Base-by-base conservation (phyloP, 2,797 vertebrate species). In the Alauda arvensis region DNA sequence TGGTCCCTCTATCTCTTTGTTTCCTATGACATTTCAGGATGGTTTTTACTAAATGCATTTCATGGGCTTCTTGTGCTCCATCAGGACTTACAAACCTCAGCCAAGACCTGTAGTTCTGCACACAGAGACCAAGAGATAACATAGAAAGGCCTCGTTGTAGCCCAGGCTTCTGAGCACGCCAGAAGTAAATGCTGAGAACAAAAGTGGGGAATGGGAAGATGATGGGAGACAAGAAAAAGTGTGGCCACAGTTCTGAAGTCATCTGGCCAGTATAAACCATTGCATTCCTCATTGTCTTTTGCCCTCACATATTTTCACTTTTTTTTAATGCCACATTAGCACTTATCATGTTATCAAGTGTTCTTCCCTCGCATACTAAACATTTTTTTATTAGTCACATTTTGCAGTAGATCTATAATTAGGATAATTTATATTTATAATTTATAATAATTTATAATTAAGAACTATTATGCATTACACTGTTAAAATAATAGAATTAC, bases 401-500 rank as follows among this genome's bases (percentile, higher is more conserved):
- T 68, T 85, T 18, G 17, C 6, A 45, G 10, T 57, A 7, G 57
- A 43, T 85, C 72, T 91, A 63, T 85, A 80, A 57, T 57, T 67
- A 84, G 43, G 14, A 49, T 51, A 8, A 29, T 33, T 10, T 49
- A 10, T 40, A 48, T 24, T 51, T 53, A 42, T 31, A 45, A 45
- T 21, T 51, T 40, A 17, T 26, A 49, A n/a, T 60, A 49, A 65
- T 85, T 67, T 92, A 66, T 86, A 80, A 57, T 45, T 67, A 81
- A 48, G 17, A 49, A 8, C 48, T 68, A 40, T 15, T 63, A 83
- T 87, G 10, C 42, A 87, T 76, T 74, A 39, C 62, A 72, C 43
- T 88, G 53, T 79, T 78, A 63, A 67, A 77, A 87, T 63, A 92
- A 72, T 56, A 77, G 39, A 51, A 68, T 77, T 83, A 78, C 18